These are phyloP conservation scores for Enteromius argenteus DNA, from an alignment of 2,797 vertebrate genomes.

Conservation along the genomic window DNA sequence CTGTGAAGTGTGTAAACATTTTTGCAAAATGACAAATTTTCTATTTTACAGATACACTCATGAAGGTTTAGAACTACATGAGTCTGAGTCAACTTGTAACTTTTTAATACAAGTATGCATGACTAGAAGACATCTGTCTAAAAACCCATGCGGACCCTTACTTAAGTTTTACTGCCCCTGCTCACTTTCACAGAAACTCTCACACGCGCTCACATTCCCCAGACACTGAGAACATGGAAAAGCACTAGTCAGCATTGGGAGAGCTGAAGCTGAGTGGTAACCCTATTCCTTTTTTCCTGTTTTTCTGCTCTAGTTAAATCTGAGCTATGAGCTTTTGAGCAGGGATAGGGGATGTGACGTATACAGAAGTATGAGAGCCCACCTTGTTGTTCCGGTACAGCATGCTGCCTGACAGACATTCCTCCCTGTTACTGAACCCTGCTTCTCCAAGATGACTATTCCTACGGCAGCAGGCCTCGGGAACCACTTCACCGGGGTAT, in stretches of 20 bases:
- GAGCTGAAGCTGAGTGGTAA: constrained; percentile 65
- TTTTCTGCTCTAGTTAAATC: constrained; percentile 71
- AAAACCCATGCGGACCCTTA: constrained; percentile 5
- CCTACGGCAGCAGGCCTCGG: constrained; percentile 88
- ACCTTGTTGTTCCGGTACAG: constrained; percentile 92
- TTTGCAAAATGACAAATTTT: neutral
- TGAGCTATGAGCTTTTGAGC: constrained; percentile 58
- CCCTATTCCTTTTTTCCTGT: constrained; percentile 57
- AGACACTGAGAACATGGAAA: constrained; percentile 67
- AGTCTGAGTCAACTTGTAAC: neutral
- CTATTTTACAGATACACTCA: neutral
- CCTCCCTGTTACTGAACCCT: constrained; percentile 78
- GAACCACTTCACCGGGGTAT: constrained; percentile 74
- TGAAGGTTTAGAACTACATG: neutral
- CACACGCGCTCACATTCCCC: constrained; percentile 50
- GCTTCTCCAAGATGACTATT: constrained; percentile 78
- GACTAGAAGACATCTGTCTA: neutral
- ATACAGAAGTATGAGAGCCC: constrained; percentile 46
- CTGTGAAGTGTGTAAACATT: neutral
- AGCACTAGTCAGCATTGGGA: constrained; percentile 70
- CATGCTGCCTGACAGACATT: constrained; percentile 85
- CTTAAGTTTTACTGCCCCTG: constrained; percentile 17
- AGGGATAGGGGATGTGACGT: constrained; percentile 14
- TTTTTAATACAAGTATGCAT: constrained; percentile 4
- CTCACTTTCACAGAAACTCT: constrained; percentile 37